Percentiles rank a stretch among this genome's conserved stretches.
phyloP scores from a whole-genome alignment of 2,113 vertebrate species.

The Rhinopomastus cyanomelas region DNA sequence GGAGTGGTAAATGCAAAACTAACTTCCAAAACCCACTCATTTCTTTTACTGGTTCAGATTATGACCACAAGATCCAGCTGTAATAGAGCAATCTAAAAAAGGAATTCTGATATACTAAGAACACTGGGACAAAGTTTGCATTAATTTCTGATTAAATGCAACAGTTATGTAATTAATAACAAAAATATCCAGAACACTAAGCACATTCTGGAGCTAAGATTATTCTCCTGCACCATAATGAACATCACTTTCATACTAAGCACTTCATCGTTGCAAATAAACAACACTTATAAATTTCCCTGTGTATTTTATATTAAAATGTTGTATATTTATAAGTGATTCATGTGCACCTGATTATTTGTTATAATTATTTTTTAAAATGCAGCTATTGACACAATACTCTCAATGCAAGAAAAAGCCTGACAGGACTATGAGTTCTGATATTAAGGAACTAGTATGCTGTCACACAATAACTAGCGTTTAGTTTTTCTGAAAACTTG shows the following conservation, averaged over 20 bases:
- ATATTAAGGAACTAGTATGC: neutral
- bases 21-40: neutral
- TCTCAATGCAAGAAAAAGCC: neutral
- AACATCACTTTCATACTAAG: neutral
- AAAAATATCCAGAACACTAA: neutral
- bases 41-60: neutral
- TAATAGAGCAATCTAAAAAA: neutral
- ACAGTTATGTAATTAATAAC: neutral
- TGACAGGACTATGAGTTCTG: neutral
- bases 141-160: neutral
- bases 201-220: neutral
- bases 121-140: neutral
- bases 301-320: neutral
- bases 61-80: neutral
- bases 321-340: neutral
- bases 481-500: neutral
- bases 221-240: neutral
- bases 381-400: neutral
- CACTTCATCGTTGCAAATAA: neutral
- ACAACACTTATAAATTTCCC: neutral
- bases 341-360: neutral
- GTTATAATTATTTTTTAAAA: neutral
- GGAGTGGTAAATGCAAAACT: constrained; percentile 3
- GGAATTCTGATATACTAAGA: neutral
- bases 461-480: neutral